These are phyloP conservation scores for Chamaea fasciata DNA, from an alignment of 2,113 vertebrate genomes.

Conservation along the genomic window DNA sequence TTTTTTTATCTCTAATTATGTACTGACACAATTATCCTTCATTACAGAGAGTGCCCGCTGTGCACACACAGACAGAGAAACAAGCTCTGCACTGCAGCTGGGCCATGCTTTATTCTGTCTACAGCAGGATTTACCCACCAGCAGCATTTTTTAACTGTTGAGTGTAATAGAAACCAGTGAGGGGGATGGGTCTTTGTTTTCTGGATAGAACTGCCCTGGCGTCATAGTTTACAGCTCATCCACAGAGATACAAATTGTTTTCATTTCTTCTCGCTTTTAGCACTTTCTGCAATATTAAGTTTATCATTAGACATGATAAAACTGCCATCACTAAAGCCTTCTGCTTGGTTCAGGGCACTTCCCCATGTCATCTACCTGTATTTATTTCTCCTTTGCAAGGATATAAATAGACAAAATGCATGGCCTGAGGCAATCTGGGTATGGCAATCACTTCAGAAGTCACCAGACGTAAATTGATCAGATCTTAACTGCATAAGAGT, in stretches of 20 bases:
- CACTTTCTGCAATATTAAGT: not conserved
- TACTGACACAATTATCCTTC: conserved; percentile 25
- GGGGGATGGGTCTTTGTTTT: not conserved
- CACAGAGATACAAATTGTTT: not conserved
- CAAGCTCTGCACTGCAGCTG: not conserved
- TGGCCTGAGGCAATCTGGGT: not conserved
- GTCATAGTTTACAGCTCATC: not conserved
- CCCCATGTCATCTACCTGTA: not conserved
- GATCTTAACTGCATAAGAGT: not conserved
- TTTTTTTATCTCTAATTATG: conserved; percentile 31
- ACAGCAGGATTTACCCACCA: not conserved
- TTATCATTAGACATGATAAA: not conserved
- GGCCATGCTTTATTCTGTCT: not conserved
- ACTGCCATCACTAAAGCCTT: not conserved
- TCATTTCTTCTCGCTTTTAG: not conserved
- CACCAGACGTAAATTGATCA: not conserved
- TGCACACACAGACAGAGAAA: not conserved
- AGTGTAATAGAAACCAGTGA: not conserved
- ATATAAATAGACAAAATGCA: not conserved
- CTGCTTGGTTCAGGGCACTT: not conserved
- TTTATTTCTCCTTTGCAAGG: not conserved
- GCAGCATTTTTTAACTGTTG: not conserved
- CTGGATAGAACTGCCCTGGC: not conserved
- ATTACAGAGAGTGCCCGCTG: not conserved
- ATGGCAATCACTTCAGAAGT: not conserved